These are phyloP conservation scores for Cynocephalus volans DNA, from an alignment of 2,113 vertebrate species.

Conservation along the genomic window DNA sequence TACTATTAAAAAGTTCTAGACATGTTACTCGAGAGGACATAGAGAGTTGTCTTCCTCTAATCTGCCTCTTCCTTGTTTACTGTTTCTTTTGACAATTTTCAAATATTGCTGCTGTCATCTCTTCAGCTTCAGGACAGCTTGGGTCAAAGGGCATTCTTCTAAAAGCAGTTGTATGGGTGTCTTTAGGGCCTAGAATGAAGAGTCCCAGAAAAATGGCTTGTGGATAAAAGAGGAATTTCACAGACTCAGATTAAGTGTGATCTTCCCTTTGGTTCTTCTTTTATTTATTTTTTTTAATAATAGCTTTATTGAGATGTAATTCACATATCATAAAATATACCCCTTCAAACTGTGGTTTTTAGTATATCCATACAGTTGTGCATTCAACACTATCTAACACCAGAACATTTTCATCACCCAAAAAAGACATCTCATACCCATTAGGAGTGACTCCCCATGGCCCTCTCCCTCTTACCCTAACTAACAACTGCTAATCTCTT, in stretches of 20 bases:
- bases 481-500: not conserved
- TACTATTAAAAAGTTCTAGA: not conserved
- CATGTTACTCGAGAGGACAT: not conserved
- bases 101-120: rapidly evolving
- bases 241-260: not conserved
- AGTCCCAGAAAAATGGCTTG: rapidly evolving
- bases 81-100: not conserved
- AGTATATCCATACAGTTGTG: not conserved
- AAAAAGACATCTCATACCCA: not conserved
- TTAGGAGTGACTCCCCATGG: rapidly evolving
- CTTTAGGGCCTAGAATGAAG: not conserved
- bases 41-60: not conserved
- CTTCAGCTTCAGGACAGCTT: not conserved
- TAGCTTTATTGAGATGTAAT: not conserved
- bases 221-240: not conserved
- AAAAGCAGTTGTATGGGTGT: rapidly evolving
- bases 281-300: not conserved
- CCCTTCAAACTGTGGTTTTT: not conserved
- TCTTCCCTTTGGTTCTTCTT: not conserved
- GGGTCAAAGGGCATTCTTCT: rapidly evolving
- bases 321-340: not conserved
- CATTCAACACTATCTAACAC: not conserved
- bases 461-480: not conserved
- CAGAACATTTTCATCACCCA: not conserved
- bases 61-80: not conserved